Evolutionary conservation across 2,888 invertebrate species (phyloP), one percentile per base, ranked within the genome.

Genomic region (Abscondita cerata): DNA sequence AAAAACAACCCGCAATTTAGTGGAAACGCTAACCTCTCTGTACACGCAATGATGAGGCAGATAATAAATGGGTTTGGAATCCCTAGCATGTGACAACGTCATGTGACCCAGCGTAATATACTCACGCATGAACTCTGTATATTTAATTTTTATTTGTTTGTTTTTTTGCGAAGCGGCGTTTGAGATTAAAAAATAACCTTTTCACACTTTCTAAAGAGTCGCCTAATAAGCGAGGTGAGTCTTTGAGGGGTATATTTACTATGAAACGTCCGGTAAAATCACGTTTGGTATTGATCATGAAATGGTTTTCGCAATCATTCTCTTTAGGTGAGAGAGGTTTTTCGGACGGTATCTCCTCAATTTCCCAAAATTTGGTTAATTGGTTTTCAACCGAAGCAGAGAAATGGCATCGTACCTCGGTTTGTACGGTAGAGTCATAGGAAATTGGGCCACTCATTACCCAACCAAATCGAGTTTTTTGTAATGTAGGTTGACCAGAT

Each of bases 311-410:
- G 46, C 69, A 72, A 31, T 64, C 62, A 20, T 61, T 62, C 20
- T 72, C 69, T 9, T 33, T 36, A 11, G 2, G 3, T 11, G 59
- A 59, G 6, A 12, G 5, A 1, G 41, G 18, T 16, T 11, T 51
- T n/a, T 52, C 44, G n/a, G n/a, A n/a, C n/a, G n/a, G n/a, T n/a
- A n/a, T n/a, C 54, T 69, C 69, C 60, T 74, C 71, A 2, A 72
- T 51, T 55, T 70, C 65, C 73, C 73, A 74, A 66, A 73, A 72
- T 38, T 65, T 67, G 16, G 50, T 36, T 34, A 62, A 8, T 46
- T 64, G 56, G 6, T 40, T 15, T 11, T 46, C 13, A n/a, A 55
- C 15, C n/a, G n/a, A n/a, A 18, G 13, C 5, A 31, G 11, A n/a
- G 9, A 41, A 33, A 47, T 16, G 13, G 9, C 12, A 19, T 18